Evolutionary conservation across 2,888 invertebrate species (phyloP), one percentile per base, ranked within the genome.

Genomic region (Eudemis profundana): DNA sequence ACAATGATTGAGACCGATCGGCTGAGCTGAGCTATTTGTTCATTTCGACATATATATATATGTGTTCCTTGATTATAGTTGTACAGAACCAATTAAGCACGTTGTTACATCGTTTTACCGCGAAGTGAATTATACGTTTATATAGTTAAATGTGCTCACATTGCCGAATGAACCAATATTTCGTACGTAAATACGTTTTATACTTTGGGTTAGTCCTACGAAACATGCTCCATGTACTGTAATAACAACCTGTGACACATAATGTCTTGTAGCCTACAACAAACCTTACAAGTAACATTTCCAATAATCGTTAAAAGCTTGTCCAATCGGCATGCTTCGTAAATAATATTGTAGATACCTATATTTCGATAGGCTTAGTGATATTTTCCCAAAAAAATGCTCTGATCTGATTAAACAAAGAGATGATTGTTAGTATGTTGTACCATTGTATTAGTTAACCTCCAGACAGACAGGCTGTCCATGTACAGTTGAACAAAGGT

Each of bases 121-220:
- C 60, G 17, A 60, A 19, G 17, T 60, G 15, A 15, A 14, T n/a
- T 51, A 44, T 61, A 61, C 61, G 12, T 23, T 33, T 61, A 36
- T 53, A 61, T 42, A 44, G 15, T 14, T 14, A 21, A 44, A 44
- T 61, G 44, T 44, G 44, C 42, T 15, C 42, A 56, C 56, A 56
- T 56, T 54, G 40, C 29, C 51, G 33, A 44, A 27, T 40, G 38
- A 21, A 49, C 12, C 10, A 14, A 21, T 4, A 47, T 47, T 54
- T 47, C 19, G 14, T 2, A 27, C 27, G 4, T 44, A 29, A 61
- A 42, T 61, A 15, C 7, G 7, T 36, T 36, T 14, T 29, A 23
- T 4, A 44, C n/a, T 2, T n/a, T 29, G 3, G 1, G 12, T 29
- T 44, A 4, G 15, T 23, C 23, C 8, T 33, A 1, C 33, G 10